Evolutionary conservation across 2,113 vertebrate species (phyloP).

Genomic region (Tinamus guttatus): DNA sequence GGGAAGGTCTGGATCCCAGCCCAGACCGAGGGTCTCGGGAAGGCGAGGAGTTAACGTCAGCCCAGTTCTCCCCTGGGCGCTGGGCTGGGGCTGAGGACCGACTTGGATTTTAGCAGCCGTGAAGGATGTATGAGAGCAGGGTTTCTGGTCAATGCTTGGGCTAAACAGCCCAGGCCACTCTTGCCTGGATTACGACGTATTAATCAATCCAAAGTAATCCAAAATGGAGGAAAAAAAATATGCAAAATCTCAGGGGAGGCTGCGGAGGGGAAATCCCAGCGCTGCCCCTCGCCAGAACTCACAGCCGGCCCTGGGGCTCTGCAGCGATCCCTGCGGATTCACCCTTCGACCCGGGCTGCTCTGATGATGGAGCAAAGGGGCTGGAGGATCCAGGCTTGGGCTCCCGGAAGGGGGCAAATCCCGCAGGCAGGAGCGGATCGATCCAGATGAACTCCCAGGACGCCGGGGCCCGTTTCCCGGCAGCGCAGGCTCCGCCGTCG

Average conservation of each 20-base stretch:
- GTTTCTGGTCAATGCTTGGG: not conserved
- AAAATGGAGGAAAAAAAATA: not conserved
- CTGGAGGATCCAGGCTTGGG: no score
- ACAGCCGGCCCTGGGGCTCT: not conserved
- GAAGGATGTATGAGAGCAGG: not conserved
- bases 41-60: not conserved
- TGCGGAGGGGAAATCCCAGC: not conserved
- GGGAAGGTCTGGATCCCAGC: not conserved
- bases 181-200: no score
- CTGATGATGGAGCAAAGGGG: no score
- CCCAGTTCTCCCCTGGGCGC: not conserved
- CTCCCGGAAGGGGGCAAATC: no score
- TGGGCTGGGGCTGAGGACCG: not conserved
- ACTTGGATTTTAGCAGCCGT: not conserved
- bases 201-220: not conserved
- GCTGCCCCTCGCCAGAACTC: not conserved
- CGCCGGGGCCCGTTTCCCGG: no score
- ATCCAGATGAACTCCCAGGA: no score
- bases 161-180: not conserved
- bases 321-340: not conserved
- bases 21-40: no score
- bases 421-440: no score
- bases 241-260: not conserved
- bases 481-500: no score
- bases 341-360: not conserved